Base-by-base conservation (phyloP, 2,888 invertebrate genomes). In the Petrophora chlorosata region DNA sequence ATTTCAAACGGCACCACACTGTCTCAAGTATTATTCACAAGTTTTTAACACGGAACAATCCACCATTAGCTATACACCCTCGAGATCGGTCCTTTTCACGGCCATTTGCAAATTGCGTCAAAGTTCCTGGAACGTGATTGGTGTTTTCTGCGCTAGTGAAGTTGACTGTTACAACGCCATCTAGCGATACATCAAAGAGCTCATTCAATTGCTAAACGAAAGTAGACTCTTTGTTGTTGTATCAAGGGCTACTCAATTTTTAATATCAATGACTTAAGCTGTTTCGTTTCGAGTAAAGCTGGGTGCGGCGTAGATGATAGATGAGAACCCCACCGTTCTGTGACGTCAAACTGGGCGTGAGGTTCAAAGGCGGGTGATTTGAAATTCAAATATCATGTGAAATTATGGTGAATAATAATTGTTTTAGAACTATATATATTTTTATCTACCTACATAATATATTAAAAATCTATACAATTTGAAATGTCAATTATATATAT, bases 61-160 rank as follows among this genome's bases (percentile, higher is more conserved):
- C 82, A 89, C 82, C 85, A 86, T 88, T 83, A 84, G 78, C 81
- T 82, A 82, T 82, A 86, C 82, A 87, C 83, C 84, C 79, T 87
- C 78, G 81, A 85, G 83, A 79, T 82, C 85, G 64, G 83, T 86
- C 85, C 88, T 87, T 83, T 85, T 85, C 85, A 87, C 90, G 89
- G 90, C 90, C 90, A 91, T 91, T 90, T 91, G 90, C 90, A 91
- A 90, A 91, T 90, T 90, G 90, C 90, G 89, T 89, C 90, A 90
- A 90, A 90, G 79, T 82, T 79, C 76, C 80, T 80, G 70, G 63
- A 76, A 74, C 73, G 71, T 81, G 83, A 91, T 91, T 90, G 90
- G 90, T 76, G 64, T 68, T 69, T 73, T 75, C 73, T 80, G 80
- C 82, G 85, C 85, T 81, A 77, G 75, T 80, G 71, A 76, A 74